Evolutionary conservation across 2,797 vertebrate species (phyloP), one percentile per base, ranked within the genome.

Genomic region (Sternotherus odoratus): DNA sequence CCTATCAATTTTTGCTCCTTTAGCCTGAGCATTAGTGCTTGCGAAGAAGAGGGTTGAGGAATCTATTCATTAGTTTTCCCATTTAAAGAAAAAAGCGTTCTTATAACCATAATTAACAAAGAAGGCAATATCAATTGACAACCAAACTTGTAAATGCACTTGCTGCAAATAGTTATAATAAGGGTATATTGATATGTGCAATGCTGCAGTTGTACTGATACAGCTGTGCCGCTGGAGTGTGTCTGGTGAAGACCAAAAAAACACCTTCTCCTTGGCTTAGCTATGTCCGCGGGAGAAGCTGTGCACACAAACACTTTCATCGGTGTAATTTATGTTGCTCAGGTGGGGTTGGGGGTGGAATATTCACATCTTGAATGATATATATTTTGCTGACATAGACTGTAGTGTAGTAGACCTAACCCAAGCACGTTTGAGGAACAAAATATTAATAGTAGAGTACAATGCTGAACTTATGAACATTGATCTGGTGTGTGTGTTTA

Each of bases 381-480:
- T 26, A 54, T 10, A 54, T 54, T 54, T 54, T 57, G 56, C 13
- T 13, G 13, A 30, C 57, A 60, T 48, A 48, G 10, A 21, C 21
- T 54, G 21, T 54, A 54, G 21, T 54, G 21, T 54, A 54, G 21
- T 54, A 54, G 21, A 54, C 53, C 24, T 54, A 54, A 21, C 53
- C 57, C 33, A n/a, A 49, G 48, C n/a, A 17, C 21, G 17, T 77
- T 50, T 8, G 0, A 82, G 13, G 26, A 77, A 54, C 17, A 82
- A 8, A 4, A 75, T 66, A n/a, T n/a, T 49, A 51, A 26, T 79
- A 51, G 50, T 49, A 63, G 56, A 56, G 78, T 82, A 33, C 57
- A 2, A 0, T 0, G 0, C 5, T 85, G 51, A 53, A 30, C 83
- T 89, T 86, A 6, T 11, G 28, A 39, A 39, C 79, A n/a, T 49